These are phyloP conservation scores for Psilopsiagon aymara DNA, from an alignment of 2,113 vertebrate species.

Conservation along the genomic window DNA sequence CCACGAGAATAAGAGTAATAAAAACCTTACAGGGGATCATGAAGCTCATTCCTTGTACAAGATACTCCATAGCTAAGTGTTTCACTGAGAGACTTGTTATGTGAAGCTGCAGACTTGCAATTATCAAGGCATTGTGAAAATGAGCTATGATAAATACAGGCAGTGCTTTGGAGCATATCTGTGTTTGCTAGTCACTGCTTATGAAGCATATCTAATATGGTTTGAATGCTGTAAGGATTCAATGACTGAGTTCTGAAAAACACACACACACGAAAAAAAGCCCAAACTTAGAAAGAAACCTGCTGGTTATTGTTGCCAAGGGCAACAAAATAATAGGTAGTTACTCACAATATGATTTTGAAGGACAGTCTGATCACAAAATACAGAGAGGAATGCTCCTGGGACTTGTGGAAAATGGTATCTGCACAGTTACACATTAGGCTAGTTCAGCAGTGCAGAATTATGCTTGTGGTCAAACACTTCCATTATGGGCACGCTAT, in stretches of 20 bases:
- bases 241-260: neutral
- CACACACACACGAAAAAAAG: neutral
- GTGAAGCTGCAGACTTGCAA: neutral
- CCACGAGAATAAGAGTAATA: neutral
- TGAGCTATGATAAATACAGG: neutral
- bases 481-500: neutral
- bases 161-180: neutral
- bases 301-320: neutral
- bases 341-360: neutral
- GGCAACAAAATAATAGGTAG: neutral
- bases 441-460: neutral
- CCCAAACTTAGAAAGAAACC: neutral
- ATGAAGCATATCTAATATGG: neutral
- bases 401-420: neutral
- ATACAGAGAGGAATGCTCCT: neutral
- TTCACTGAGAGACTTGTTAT: neutral
- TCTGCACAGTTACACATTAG: neutral
- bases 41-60: neutral
- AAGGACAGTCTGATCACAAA: neutral
- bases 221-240: neutral
- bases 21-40: neutral
- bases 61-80: neutral
- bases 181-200: neutral
- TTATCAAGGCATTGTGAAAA: neutral
- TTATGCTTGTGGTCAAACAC: neutral